phyloP scores from a whole-genome alignment of 1,140 invertebrate species.

The Ostrea edulis region DNA sequence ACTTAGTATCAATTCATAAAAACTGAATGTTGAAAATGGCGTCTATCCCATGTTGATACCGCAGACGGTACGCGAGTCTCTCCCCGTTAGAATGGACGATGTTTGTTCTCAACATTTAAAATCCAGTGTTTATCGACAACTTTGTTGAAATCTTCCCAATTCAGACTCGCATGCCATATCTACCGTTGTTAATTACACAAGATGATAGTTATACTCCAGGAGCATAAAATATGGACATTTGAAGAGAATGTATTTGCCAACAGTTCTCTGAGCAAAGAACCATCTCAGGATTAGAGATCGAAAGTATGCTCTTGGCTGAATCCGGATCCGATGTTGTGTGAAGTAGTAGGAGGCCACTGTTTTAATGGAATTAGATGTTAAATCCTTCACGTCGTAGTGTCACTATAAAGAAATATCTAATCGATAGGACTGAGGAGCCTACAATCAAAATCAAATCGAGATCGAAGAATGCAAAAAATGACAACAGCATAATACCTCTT shows the following conservation, averaged over 20 bases:
- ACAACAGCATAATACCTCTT: neutral
- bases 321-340: neutral
- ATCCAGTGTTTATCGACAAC: constrained; percentile 9
- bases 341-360: neutral
- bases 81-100: neutral
- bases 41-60: neutral
- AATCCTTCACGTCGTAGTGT: neutral
- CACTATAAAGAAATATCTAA: constrained; percentile 7
- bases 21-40: constrained; percentile 10
- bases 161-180: constrained; percentile 33
- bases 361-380: constrained; percentile 11
- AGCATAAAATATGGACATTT: no score
- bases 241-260: neutral
- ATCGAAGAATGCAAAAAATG: neutral
- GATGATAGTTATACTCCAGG: neutral
- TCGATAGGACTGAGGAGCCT: neutral
- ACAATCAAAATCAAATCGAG: neutral
- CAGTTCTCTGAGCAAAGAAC: neutral
- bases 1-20: constrained; percentile 13
- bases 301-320: neutral
- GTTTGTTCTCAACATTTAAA: constrained; percentile 25
- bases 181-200: constrained; percentile 29
- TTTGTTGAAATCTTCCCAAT: neutral
- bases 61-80: neutral
- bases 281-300: neutral